Conservation (phyloP, 1,140 invertebrate genomes). For the Ostrea denselamellosa region DNA sequence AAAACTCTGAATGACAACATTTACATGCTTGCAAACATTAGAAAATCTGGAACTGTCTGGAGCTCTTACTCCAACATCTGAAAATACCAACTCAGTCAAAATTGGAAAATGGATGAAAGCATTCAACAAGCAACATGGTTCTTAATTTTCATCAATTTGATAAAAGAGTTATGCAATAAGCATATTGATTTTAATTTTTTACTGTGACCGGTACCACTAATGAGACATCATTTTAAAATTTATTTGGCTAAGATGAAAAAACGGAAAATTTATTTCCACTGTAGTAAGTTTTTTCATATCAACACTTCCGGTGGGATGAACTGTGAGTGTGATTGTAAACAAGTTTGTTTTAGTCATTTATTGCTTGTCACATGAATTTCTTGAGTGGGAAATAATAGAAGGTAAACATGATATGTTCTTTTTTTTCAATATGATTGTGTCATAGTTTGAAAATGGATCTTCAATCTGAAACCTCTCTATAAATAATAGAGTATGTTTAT, state of each 20-base stretch:
- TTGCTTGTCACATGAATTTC: neutral
- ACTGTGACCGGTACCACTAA: too few relatives aligned
- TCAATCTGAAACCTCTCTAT: too few relatives aligned
- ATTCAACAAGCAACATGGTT: too few relatives aligned
- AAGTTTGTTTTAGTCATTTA: neutral
- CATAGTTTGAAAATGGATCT: neutral
- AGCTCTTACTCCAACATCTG: too few relatives aligned
- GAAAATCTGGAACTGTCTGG: neutral
- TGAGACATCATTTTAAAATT: too few relatives aligned
- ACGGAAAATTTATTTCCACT: neutral
- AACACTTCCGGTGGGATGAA: constrained; percentile 33
- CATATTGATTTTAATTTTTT: too few relatives aligned
- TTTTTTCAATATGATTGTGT: neutral
- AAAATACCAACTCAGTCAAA: too few relatives aligned
- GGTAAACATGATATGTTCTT: neutral
- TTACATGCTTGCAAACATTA: neutral
- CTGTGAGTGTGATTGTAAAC: neutral
- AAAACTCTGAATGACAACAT: neutral
- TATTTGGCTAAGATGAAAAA: neutral
- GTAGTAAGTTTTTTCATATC: neutral
- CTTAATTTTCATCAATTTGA: too few relatives aligned
- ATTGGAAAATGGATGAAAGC: too few relatives aligned
- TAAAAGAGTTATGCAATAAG: too few relatives aligned
- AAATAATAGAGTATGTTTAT: too few relatives aligned
- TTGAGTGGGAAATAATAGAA: neutral